Base-by-base conservation (phyloP, 2,888 invertebrate species). In the Julus scandinavius region DNA sequence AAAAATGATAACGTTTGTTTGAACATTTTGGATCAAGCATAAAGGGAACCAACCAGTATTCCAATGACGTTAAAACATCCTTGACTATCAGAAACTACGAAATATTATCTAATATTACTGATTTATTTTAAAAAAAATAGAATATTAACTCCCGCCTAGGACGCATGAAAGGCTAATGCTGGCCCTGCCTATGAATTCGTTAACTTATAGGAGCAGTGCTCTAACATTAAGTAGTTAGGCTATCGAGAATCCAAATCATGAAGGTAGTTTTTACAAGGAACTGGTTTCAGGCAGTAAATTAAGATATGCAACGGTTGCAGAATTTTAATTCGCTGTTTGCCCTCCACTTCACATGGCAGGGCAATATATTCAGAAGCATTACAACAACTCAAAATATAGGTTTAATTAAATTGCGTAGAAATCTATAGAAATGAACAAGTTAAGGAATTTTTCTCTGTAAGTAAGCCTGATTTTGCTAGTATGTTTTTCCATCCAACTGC, bases 371-470 rank as follows among this genome's bases (percentile, higher is more conserved):
- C 72, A 4, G 72, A 29, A 72, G 72, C 29, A 20, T 20, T 63
- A 5, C 72, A 72, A 72, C 72, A n/a, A 29, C 72, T 6, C 72
- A 72, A 29, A 72, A n/a, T 9, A 29, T 9, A 29, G 6, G 7
- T 29, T 29, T 72, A 29, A 11, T 72, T n/a, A 72, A 72, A 7
- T 72, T 29, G n/a, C 11, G 72, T 72, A n/a, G 29, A 72, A 29
- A 29, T 29, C 4, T 72, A 29, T 72, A 72, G 72, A 72, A 85
- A 85, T 85, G 50, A 40, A 50, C 45, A 40, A 85, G 50, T 85
- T 85, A n/a, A 40, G 85, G 49, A 72, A 49, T 49, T 20, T 72
- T 29, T 72, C 11, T n/a, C 7, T 72, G 72, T 72, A 29, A 72
- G 72, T 72, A 72, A 29, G 29, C 5, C 9, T 72, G 20, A 20